These are phyloP conservation scores for Phymastichus coffea DNA, from an alignment of 1,140 invertebrate genomes.

Conservation along the genomic window DNA sequence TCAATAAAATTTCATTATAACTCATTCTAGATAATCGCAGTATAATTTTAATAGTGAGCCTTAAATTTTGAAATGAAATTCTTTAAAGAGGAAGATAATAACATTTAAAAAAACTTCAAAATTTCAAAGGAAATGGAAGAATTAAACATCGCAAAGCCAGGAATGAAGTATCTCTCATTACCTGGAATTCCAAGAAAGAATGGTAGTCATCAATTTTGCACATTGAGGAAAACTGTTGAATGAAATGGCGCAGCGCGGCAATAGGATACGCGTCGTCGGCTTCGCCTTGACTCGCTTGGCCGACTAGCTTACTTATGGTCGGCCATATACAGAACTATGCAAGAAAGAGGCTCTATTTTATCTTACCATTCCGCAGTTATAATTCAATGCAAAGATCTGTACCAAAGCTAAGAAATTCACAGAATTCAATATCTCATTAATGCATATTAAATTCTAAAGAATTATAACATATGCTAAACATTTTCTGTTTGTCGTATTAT, in stretches of 20 bases:
- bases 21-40: too few species aligned
- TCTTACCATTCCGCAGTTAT: slow-evolving; percentile 21
- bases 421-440: too few species aligned
- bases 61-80: too few species aligned
- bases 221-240: slow-evolving; percentile 18
- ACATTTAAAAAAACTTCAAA: too few species aligned
- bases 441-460: too few species aligned
- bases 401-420: too few species aligned
- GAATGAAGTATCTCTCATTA: slow-evolving; percentile 30
- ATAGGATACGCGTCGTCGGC: slow-evolving; percentile 27
- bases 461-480: too few species aligned
- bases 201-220: slow-evolving; percentile 24
- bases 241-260: slow-evolving; percentile 8
- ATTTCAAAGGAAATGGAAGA: too few species aligned
- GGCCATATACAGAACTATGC: slow-evolving; percentile 3
- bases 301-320: slow-evolving; percentile 13
- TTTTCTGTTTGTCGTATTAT: too few species aligned
- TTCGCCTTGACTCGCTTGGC: slow-evolving; percentile 3
- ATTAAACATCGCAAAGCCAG: not conserved
- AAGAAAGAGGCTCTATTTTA: slow-evolving; percentile 1
- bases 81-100: slow-evolving; percentile 4
- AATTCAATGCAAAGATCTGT: too few species aligned
- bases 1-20: too few species aligned
- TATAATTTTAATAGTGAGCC: too few species aligned
- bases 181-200: slow-evolving; percentile 30